These are phyloP conservation scores for Drosophila borealis DNA, from an alignment of 2,888 invertebrate species.

Conservation along the genomic window DNA sequence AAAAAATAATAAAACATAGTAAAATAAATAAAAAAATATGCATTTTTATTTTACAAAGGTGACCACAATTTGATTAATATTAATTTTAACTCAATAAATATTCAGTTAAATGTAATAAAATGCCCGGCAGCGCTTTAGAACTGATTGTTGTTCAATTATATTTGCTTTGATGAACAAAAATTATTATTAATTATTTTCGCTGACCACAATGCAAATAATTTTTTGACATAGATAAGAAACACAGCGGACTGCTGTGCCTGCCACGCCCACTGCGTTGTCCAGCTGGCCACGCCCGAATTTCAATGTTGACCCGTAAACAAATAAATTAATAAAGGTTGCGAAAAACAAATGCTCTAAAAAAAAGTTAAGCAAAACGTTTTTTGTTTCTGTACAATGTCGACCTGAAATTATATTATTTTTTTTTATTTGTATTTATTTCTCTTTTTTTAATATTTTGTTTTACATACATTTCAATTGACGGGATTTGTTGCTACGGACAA, in stretches of 20 bases:
- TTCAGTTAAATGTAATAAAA: too few relatives aligned
- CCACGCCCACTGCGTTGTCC: slow-evolving; percentile 11
- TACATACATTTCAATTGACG: slow-evolving; percentile 66
- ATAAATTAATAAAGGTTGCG: background rate
- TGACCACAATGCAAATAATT: too few relatives aligned
- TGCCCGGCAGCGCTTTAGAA: too few relatives aligned
- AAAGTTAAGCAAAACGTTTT: slow-evolving; percentile 40
- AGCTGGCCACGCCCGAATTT: slow-evolving; percentile 1
- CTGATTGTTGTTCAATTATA: too few relatives aligned
- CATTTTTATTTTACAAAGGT: too few relatives aligned
- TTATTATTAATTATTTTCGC: too few relatives aligned
- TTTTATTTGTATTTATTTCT: slow-evolving; percentile 15
- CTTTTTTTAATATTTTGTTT: slow-evolving; percentile 21
- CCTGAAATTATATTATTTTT: slow-evolving; percentile 29
- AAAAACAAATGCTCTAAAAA: slow-evolving; percentile 15
- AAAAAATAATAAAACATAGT: too few relatives aligned
- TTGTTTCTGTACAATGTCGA: slow-evolving; percentile 17
- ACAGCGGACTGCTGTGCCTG: slow-evolving; percentile 8
- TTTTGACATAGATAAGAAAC: too few relatives aligned
- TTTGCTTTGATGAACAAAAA: too few relatives aligned
- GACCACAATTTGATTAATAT: too few relatives aligned
- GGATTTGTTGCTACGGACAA: slow-evolving; percentile 66
- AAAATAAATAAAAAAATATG: too few relatives aligned
- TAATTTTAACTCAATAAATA: too few relatives aligned
- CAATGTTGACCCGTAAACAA: background rate